A percentile compares a stretch with the other conserved stretches of the same genome.
Evolutionary conservation across 2,113 vertebrate genomes (phyloP).

Genomic region (Ovibos moschatus): DNA sequence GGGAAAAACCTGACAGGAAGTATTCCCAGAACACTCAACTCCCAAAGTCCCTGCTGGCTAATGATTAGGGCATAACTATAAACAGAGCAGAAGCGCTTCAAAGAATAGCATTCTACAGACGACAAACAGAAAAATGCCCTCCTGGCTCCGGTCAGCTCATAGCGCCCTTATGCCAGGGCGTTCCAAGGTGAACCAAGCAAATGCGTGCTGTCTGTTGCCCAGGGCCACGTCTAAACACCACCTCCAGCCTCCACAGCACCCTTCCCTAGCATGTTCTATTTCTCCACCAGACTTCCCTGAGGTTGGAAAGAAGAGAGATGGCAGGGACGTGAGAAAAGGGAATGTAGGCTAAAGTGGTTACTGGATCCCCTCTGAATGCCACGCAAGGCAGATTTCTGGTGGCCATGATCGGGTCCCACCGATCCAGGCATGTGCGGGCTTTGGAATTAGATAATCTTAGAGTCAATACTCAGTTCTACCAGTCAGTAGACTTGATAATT

Average conservation of each 20-base stretch:
- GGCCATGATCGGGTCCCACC: neutral
- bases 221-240: neutral
- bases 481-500: neutral
- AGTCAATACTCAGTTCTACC: neutral
- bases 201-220: neutral
- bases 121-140: conserved; percentile 14
- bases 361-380: neutral
- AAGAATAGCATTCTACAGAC: neutral
- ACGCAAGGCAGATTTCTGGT: neutral
- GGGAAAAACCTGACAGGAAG: conserved; percentile 69
- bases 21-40: conserved; percentile 61
- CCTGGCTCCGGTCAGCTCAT: neutral
- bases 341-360: neutral
- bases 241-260: neutral
- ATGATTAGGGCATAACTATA: conserved; percentile 39
- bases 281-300: neutral
- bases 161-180: neutral
- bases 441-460: neutral
- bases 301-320: neutral
- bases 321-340: neutral
- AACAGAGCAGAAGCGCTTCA: conserved; percentile 56
- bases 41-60: conserved; percentile 58
- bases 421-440: neutral
- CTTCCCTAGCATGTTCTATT: no score
- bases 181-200: neutral